These are phyloP conservation scores for Ploceus nigricollis DNA, from an alignment of 2,113 vertebrate genomes.

Conservation along the genomic window DNA sequence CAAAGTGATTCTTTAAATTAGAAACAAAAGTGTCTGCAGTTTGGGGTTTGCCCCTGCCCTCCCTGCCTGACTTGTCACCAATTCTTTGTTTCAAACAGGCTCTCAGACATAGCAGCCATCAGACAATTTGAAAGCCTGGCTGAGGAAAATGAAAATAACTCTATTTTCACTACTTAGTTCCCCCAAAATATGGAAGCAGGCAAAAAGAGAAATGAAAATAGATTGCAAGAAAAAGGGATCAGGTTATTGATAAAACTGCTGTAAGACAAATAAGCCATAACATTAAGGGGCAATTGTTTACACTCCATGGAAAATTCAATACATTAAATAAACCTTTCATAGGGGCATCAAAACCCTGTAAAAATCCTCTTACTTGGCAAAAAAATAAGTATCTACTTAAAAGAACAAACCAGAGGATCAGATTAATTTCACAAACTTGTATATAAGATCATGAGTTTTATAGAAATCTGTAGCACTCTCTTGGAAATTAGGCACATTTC, in stretches of 20 bases:
- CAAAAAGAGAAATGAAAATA: not conserved
- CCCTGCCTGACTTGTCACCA: not conserved
- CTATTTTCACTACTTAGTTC: not conserved
- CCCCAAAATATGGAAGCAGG: not conserved
- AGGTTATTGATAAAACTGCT: not conserved
- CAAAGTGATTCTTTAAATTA: not conserved
- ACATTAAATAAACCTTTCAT: not conserved
- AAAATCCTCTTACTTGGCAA: not conserved
- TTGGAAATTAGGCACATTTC: not conserved
- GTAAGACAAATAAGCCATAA: not conserved
- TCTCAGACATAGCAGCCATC: not conserved
- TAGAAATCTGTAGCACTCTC: not conserved
- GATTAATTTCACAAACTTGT: not conserved
- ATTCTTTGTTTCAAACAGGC: not conserved
- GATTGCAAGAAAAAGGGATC: not conserved
- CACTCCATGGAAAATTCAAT: not conserved
- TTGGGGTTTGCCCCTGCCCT: not conserved
- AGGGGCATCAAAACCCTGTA: not conserved
- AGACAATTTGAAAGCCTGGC: not conserved
- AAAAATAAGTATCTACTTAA: not conserved
- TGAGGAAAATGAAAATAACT: not conserved
- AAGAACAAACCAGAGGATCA: not conserved
- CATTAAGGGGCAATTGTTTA: not conserved
- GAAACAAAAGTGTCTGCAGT: not conserved
- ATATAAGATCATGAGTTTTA: not conserved